A percentile compares a stretch with the other conserved stretches of the same genome.
Conservation (phyloP, 2,797 vertebrate genomes). For the Gymnocypris eckloni region DNA sequence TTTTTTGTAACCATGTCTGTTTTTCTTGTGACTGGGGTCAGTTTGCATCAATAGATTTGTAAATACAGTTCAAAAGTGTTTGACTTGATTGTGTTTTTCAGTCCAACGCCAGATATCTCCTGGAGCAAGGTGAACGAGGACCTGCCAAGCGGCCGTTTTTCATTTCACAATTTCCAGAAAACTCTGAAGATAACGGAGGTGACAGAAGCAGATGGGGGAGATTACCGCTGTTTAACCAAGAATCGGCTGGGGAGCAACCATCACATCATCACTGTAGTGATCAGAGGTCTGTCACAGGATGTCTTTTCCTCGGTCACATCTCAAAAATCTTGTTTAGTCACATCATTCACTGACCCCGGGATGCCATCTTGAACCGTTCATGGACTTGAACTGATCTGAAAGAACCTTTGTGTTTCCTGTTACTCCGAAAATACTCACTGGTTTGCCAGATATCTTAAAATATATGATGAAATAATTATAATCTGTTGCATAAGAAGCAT, state of each 20-base stretch:
- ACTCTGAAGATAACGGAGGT: conserved; percentile 88
- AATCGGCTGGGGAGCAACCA: conserved; percentile 83
- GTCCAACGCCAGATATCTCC: conserved; percentile 90
- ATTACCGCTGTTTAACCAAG: conserved; percentile 88
- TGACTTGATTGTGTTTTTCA: conserved; percentile 60
- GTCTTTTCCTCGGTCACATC: conserved; percentile 30
- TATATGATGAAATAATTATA: neutral
- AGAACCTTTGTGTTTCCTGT: conserved; percentile 8
- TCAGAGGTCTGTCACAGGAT: conserved; percentile 85
- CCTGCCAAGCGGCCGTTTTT: conserved; percentile 80
- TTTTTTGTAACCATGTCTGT: neutral
- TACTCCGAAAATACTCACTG: neutral
- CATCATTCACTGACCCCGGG: neutral
- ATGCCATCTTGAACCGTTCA: neutral
- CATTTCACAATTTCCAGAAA: conserved; percentile 88
- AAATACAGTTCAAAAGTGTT: neutral
- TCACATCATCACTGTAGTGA: conserved; percentile 88
- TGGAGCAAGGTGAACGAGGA: conserved; percentile 91
- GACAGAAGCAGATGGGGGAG: conserved; percentile 89
- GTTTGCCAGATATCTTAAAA: neutral
- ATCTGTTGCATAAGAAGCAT: neutral
- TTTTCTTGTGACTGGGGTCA: neutral
- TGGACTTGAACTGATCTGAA: conserved; percentile 17
- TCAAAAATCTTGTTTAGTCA: conserved; percentile 32
- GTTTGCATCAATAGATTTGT: neutral